These are phyloP conservation scores for Synanthedon tipuliformis DNA, from an alignment of 2,888 invertebrate genomes.

Conservation along the genomic window DNA sequence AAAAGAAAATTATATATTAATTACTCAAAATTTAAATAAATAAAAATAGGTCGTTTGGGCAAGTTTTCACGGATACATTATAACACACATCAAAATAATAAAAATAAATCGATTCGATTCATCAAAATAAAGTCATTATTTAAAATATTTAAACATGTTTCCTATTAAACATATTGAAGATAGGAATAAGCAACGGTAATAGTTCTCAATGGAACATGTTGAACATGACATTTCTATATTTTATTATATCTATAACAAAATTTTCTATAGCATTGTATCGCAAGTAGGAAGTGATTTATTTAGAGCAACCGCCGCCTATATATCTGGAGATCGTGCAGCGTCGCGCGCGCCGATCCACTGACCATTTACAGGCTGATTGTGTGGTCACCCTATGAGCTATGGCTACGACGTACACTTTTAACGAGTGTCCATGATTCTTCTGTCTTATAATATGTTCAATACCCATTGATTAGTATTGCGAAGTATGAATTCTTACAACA, in stretches of 20 bases:
- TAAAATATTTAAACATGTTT: too few relatives aligned
- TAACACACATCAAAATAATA: too few relatives aligned
- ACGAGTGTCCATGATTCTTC: not conserved
- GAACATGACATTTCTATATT: conserved; percentile 9
- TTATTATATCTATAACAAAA: conserved; percentile 7
- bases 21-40: too few relatives aligned
- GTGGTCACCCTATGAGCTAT: conserved; percentile 32
- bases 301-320: conserved; percentile 42
- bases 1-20: too few relatives aligned
- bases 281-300: conserved; percentile 65
- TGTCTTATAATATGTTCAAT: too few relatives aligned
- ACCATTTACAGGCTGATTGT: conserved; percentile 38
- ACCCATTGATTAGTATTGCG: too few relatives aligned
- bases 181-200: not conserved
- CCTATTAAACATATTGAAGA: conserved; percentile 2
- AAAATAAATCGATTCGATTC: too few relatives aligned
- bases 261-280: conserved; percentile 35
- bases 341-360: conserved; percentile 28
- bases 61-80: too few relatives aligned
- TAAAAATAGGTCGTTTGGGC: too few relatives aligned
- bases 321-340: conserved; percentile 57
- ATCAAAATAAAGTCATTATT: too few relatives aligned
- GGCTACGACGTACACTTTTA: not conserved
- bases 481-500: too few relatives aligned
- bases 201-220: not conserved